These are phyloP conservation scores for Macquaria ambigua DNA, from an alignment of 2,113 vertebrate species.

Conservation along the genomic window DNA sequence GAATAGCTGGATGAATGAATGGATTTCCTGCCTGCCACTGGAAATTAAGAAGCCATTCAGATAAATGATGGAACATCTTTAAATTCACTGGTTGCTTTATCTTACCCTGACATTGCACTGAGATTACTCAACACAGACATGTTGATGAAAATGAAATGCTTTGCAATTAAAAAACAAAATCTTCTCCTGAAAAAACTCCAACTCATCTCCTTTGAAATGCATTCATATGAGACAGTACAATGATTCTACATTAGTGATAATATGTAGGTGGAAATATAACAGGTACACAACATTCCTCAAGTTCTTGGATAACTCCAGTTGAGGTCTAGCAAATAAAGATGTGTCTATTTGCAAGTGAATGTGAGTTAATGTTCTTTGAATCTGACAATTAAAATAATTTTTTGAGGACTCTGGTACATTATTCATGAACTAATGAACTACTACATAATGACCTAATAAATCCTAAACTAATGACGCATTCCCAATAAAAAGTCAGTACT, in stretches of 20 bases:
- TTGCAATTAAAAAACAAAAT: neutral
- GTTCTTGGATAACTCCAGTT: neutral
- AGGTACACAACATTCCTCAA: no score
- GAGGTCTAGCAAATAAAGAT: neutral
- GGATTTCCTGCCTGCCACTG: neutral
- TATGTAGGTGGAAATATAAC: neutral
- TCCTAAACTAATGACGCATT: constrained; percentile 16
- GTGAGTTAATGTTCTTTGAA: neutral
- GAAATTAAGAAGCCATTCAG: constrained; percentile 1
- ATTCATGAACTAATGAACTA: constrained; percentile 4
- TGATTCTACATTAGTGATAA: neutral
- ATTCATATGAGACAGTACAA: neutral
- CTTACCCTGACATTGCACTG: no score
- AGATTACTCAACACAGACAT: neutral
- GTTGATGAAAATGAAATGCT: no score
- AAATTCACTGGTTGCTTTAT: neutral
- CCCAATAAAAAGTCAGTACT: constrained; percentile 10
- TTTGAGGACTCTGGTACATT: neutral
- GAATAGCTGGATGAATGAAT: neutral
- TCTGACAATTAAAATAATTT: neutral
- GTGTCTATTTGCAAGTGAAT: neutral
- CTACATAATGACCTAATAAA: constrained; percentile 16
- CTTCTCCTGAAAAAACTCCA: neutral
- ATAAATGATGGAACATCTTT: constrained; percentile 21
- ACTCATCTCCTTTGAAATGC: neutral